Conservation (phyloP, 2,797 vertebrate species). For the Aldrovandia affinis region DNA sequence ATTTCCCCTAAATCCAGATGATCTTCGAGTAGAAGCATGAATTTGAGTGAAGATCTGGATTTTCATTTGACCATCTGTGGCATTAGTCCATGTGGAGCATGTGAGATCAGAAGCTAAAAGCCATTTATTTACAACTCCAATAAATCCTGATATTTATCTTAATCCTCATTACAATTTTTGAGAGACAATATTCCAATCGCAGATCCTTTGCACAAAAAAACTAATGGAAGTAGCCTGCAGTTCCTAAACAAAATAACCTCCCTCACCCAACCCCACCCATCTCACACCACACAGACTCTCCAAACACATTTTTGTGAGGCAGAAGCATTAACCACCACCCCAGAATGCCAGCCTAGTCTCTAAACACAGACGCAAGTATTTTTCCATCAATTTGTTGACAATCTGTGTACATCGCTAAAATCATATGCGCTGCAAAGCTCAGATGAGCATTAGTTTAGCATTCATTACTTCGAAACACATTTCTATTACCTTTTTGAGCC, state of each 20-base stretch:
- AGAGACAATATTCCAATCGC: conserved; percentile 28
- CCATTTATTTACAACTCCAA: conserved; percentile 28
- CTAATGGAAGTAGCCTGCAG: conserved; percentile 32
- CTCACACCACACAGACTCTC: background rate
- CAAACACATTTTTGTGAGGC: conserved; percentile 5
- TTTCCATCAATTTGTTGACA: background rate
- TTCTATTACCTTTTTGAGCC: conserved; percentile 27
- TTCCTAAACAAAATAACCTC: conserved; percentile 31
- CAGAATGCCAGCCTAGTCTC: background rate
- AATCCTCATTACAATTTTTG: conserved; percentile 35
- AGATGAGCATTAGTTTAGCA: conserved; percentile 18
- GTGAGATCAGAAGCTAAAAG: conserved; percentile 31
- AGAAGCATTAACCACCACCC: background rate
- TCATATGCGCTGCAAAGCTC: background rate
- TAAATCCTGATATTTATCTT: conserved; percentile 36
- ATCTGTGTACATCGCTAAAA: background rate
- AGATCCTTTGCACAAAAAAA: conserved; percentile 28
- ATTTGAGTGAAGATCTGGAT: conserved; percentile 44
- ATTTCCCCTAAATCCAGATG: conserved; percentile 48
- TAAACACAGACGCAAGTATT: background rate
- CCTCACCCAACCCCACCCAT: background rate
- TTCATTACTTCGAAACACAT: conserved; percentile 31
- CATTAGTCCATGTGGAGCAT: conserved; percentile 14
- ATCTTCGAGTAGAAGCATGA: conserved; percentile 50
- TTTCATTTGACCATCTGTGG: conserved; percentile 40